Evolutionary conservation across 1,140 invertebrate genomes (phyloP), one percentile per base, ranked within the genome.

Genomic region (Ceratina japonica): DNA sequence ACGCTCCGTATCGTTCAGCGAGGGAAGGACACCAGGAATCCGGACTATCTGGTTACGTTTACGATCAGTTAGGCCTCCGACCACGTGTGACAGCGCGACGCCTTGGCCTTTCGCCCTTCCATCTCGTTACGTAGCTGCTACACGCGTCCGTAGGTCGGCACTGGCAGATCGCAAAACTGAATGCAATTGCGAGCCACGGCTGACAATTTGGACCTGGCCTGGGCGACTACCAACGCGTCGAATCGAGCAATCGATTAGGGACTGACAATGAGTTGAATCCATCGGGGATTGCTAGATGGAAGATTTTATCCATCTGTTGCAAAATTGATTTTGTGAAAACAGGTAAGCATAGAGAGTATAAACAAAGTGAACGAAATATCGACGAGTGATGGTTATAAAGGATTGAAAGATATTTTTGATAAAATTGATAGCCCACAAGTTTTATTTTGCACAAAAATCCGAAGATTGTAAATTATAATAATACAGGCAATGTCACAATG

Each of bases 1-100:
- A 90, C 86, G 88, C 86, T 88, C 59, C 86, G 75, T 83, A 82
- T 84, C 81, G 71, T 82, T 69, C 70, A 82, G 78, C 84, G 88
- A 85, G 79, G 79, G 86, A 86, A 85, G 85, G 82, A 75, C 81
- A 75, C 56, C 37, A 82, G 86, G 82, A 89, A 90, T 89, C 85
- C 84, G 81, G 85, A 86, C 88, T 82, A 82, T 87, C 85, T 84
- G 76, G 80, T 83, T 83, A 80, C 75, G 79, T 79, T 85, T 85
- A 85, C 83, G 84, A 85, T 79, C 83, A 61, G 83, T 82, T 86
- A 85, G 83, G 75, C 80, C 79, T 79, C 78, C 75, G 78, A 84
- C 82, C 82, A 76, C 72, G 69, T 80, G 78, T 76, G 83, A 84
- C 83, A 80, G 82, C 78, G 84, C 83, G 83, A 84, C 82, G 80